Base-by-base conservation (phyloP, 2,888 invertebrate species). In the Pycnomerus fuliginosus region DNA sequence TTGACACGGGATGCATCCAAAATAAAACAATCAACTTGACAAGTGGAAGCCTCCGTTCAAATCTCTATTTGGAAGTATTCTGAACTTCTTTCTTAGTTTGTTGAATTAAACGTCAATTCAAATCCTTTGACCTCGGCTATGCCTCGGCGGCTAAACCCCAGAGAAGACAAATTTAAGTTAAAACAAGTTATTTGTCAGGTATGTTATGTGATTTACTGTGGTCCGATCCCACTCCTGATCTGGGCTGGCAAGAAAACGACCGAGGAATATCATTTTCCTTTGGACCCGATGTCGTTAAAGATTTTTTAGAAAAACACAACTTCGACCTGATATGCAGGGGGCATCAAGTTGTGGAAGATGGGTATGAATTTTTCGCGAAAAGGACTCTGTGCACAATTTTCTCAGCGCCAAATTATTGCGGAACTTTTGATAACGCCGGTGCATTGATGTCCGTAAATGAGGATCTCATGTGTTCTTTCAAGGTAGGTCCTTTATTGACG, bases 311-410 rank as follows among this genome's bases (percentile, higher is more conserved):
- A 74, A 82, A 95, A 67, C 96, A 98, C 75, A 97, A 98, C 71
- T 79, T 98, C 70, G 97, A 98, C 75, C 79, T 98, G 68, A 96
- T 98, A 68, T 98, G 97, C 73, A 82, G 98, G 62, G 98, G 97
- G 41, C 98, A 98, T 79, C 33, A 34, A 82, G 92, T 93, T 27
- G 98, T 98, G 32, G 98, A 98, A 75, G 98, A 99, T 75, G 98
- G 98, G 1, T 99, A 99, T 70, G 98, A 99, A 70, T 99, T 98
- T 76, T 98, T 99, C 74, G 97, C 98, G n/a, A 98, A 99, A 72
- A 81, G 98, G 50, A 96, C 98, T 71, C 79, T 99, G 65, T 98
- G 99, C 34, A 99, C 98, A 1, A 75, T 98, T 41, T 69, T 69
- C 50, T 68, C 68, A 3, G 67, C 67, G 1, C 66, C 68, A 4